phyloP scores from a whole-genome alignment of 1,140 invertebrate species.

The Drosophila erecta region DNA sequence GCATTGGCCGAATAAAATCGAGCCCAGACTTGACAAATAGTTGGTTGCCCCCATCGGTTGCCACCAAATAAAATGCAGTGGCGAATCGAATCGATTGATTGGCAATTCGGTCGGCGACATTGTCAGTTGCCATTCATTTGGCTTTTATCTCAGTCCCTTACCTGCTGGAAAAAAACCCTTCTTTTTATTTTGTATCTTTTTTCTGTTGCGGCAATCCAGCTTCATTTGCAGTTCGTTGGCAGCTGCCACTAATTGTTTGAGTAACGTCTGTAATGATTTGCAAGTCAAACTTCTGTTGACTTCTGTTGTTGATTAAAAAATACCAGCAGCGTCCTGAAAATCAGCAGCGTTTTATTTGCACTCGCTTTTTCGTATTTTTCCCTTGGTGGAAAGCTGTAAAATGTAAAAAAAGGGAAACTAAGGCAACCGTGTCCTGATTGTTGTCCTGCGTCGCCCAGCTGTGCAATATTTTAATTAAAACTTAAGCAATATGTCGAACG shows the following conservation, averaged over 20 bases:
- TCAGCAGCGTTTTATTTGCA: slow-evolving; percentile 49
- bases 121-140: slow-evolving; percentile 66
- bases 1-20: slow-evolving; percentile 47
- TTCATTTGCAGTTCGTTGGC: slow-evolving; percentile 69
- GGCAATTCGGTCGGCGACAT: slow-evolving; percentile 51
- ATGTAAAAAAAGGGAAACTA: slow-evolving; percentile 8
- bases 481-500: slow-evolving; percentile 51
- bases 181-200: slow-evolving; percentile 4
- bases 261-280: slow-evolving; percentile 82
- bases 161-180: slow-evolving; percentile 3
- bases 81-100: slow-evolving; percentile 67
- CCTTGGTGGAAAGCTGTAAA: slow-evolving; percentile 35
- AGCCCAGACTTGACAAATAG: slow-evolving; percentile 39
- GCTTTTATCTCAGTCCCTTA: slow-evolving; percentile 51
- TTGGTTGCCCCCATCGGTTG: slow-evolving; percentile 19
- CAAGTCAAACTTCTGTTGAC: slow-evolving; percentile 80
- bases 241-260: slow-evolving; percentile 82
- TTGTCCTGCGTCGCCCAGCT: slow-evolving; percentile 48
- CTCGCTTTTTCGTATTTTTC: slow-evolving; percentile 45
- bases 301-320: slow-evolving; percentile 79
- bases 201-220: slow-evolving; percentile 3
- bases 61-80: slow-evolving; percentile 72
- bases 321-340: slow-evolving; percentile 13
- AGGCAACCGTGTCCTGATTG: slow-evolving; percentile 42
- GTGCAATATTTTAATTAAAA: slow-evolving; percentile 75